Evolutionary conservation across 1,140 invertebrate genomes (phyloP).

Genomic region (Thereuonema tuberculata): DNA sequence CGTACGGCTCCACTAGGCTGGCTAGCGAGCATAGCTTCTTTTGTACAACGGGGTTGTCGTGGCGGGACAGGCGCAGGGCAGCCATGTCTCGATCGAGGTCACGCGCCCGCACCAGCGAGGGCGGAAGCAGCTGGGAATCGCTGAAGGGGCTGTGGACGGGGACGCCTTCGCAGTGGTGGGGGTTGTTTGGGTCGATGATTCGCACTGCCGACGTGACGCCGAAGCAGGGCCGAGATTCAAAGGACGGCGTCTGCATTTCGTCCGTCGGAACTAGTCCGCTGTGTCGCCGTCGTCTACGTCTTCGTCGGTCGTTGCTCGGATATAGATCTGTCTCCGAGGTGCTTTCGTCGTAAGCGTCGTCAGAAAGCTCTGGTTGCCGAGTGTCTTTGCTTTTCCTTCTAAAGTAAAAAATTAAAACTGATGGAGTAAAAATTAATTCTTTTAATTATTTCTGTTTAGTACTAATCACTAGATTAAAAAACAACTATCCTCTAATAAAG

Average conservation of each 20-base stretch:
- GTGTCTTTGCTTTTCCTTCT: background rate
- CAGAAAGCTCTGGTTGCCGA: background rate
- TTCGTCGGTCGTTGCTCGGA: background rate
- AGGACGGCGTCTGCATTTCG: too few species aligned
- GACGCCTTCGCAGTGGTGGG: background rate
- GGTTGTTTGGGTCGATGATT: too few species aligned
- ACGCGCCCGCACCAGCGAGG: too few species aligned
- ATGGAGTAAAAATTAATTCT: too few species aligned
- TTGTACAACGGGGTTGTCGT: background rate
- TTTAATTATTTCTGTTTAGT: too few species aligned
- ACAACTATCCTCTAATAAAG: too few species aligned
- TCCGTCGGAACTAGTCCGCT: too few species aligned
- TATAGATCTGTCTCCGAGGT: background rate
- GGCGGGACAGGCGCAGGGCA: background rate
- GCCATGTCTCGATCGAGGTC: background rate
- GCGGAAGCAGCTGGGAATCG: background rate
- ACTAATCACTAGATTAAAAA: too few species aligned
- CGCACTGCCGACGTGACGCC: too few species aligned
- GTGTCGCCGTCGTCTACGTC: too few species aligned
- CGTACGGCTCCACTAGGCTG: too few species aligned
- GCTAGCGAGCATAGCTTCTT: background rate
- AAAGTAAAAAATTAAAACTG: background rate
- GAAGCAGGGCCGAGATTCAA: too few species aligned
- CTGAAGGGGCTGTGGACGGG: background rate
- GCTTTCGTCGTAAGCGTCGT: background rate